Base-by-base conservation (phyloP, 2,113 vertebrate genomes). In the Pseudorhombus dupliciocellatus region DNA sequence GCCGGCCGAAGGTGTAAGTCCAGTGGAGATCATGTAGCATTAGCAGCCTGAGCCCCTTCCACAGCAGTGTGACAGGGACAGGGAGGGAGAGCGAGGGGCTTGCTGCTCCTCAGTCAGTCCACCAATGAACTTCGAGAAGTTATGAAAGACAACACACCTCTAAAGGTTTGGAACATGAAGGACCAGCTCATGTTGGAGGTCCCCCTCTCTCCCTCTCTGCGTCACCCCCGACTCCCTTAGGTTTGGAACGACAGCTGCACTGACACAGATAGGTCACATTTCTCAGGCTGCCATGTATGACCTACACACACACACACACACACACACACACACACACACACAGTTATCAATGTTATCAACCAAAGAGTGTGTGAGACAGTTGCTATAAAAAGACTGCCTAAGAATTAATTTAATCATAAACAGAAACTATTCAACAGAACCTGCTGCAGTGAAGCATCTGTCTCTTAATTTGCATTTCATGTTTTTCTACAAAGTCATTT, bases 171-270 rank as follows among this genome's bases (percentile, higher is more conserved):
- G 26, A 14, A 71, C 50, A 30, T n/a, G 7, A 18, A 53, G 69
- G 34, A 78, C 65, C 34, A 55, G 55, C 69, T 77, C 56, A 21
- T 70, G 62, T 60, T 75, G 51, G 77, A 73, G n/a, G 30, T 53
- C 74, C 68, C 68, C 68, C 46, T 66, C 61, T 67, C 68, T 34
- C 50, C 53, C 57, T 74, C 66, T 53, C 65, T 57, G 73, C 69
- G 30, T 76, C 67, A 64, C 51, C 61, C 55, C 55, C 68, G 40
- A 14, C 57, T 82, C 75, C 50, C 70, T 75, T 81, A 87, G 86
- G 83, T 84, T 74, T 72, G 70, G 70, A 70, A 65, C 50, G 88
- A 91, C 92, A 94, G 93, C 93, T 93, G 93, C 83, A 74, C 66
- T 40, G 28, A 66, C 70, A 73, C 75, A 7, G 83, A 89, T 87